Base-by-base conservation (phyloP, 2,797 vertebrate species). In the Scleropages formosus region DNA sequence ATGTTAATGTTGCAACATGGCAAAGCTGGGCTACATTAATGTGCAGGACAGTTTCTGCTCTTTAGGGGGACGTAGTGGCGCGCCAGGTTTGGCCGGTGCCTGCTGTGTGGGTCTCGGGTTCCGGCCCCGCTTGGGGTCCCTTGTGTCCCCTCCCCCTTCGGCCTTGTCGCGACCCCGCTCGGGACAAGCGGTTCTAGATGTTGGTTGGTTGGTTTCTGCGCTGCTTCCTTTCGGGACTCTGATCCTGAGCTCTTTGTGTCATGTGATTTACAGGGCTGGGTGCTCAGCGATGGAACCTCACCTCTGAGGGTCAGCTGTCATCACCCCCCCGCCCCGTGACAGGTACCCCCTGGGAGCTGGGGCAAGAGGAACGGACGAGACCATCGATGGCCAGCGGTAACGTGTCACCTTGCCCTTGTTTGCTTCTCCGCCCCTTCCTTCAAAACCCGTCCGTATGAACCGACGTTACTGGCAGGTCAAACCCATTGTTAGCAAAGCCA, bases 301-400 rank as follows among this genome's bases (percentile, higher is more conserved):
- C 24, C 26, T 84, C 78, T 84, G 83, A 84, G 79, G 86, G 76
- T 67, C 83, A 78, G 24, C n/a, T n/a, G n/a, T 63, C 65, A 75
- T 77, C 82, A 81, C 85, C 84, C 82, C 56, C 74, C 20, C 15
- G 39, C 0, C 63, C 69, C 72, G 73, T 85, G 86, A 79, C 86
- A 71, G 62, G 80, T 83, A 86, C 78, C 89, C 88, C 74, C 87
- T 83, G 86, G 78, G 79, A 84, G 80, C 83, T 51, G 80, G 60
- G 79, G 78, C 84, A 83, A 83, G 86, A 87, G 81, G 80, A 85
- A 80, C 77, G 79, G 76, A 78, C 82, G 85, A 87, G 85, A 85
- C 75, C 82, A 81, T 88, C 89, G 80, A 98, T 98, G 96, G 93
- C 95, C 89, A 91, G 95, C 0, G 93, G 96, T 98, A 93, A 87